Conservation (phyloP, 2,888 invertebrate genomes). For the Uropetala carovei region DNA sequence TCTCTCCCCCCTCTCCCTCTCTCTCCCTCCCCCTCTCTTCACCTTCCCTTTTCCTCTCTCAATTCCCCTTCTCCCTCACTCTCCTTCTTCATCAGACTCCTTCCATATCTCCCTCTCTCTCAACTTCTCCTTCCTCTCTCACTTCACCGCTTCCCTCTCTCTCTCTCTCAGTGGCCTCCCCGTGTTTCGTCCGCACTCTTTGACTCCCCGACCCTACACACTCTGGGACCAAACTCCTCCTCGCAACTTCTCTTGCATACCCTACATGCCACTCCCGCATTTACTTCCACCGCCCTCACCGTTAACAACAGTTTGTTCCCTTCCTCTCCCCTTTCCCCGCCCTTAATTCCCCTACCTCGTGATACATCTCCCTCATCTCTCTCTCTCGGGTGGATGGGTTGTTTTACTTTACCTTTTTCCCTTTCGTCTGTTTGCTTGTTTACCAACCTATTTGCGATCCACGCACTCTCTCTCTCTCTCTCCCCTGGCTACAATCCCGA, state of each 20-base stretch:
- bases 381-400: background rate
- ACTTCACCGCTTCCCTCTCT: background rate
- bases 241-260: background rate
- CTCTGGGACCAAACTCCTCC: background rate
- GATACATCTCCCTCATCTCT: background rate
- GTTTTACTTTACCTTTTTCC: background rate
- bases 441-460: slow-evolving; percentile 57
- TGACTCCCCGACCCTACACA: background rate
- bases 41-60: background rate
- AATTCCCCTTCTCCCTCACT: background rate
- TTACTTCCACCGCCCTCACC: background rate
- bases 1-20: background rate
- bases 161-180: background rate
- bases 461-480: background rate
- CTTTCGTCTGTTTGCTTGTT: slow-evolving; percentile 25
- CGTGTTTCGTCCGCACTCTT: slow-evolving; percentile 1
- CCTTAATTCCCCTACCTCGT: background rate
- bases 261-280: background rate
- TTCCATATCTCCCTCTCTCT: background rate
- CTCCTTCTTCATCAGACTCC: background rate
- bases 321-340: background rate
- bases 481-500: slow-evolving; percentile 1
- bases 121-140: background rate
- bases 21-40: background rate
- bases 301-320: background rate